These are phyloP conservation scores for Cercopithecus mitis DNA, from an alignment of 2,797 vertebrate species.

Conservation along the genomic window DNA sequence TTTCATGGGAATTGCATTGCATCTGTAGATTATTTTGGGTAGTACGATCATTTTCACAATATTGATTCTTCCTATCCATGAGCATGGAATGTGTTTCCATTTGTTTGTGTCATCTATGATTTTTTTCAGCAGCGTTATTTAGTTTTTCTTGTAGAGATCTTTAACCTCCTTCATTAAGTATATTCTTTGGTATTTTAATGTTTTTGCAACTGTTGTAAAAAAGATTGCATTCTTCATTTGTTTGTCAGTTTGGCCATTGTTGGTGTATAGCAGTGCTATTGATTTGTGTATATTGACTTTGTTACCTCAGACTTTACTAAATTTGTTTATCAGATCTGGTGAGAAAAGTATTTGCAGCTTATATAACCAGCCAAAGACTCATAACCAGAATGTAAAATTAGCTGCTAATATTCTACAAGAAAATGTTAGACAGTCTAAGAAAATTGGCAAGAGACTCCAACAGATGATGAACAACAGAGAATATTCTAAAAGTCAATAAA, in stretches of 20 bases:
- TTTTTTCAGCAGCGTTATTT: neutral
- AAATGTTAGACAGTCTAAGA: neutral
- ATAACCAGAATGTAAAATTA: neutral
- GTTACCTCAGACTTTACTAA: no score
- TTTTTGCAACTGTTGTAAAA: no score
- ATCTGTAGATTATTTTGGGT: neutral
- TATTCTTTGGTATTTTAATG: neutral
- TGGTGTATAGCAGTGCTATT: no score
- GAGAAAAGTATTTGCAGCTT: neutral
- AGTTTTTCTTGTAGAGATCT: neutral
- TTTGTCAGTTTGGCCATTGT: no score
- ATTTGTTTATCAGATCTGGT: no score
- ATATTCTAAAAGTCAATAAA: neutral
- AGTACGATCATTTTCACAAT: neutral
- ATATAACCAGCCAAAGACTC: neutral
- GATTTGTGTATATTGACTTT: no score
- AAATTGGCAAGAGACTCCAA: neutral
- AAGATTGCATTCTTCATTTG: no score
- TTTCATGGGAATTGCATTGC: neutral
- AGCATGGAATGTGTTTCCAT: neutral
- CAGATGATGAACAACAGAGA: neutral
- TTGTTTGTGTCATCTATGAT: neutral
- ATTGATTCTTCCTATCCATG: neutral
- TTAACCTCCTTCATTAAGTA: neutral
- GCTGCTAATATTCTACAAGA: neutral